These are phyloP conservation scores for Prunella strophiata DNA, from an alignment of 2,797 vertebrate genomes.

Conservation along the genomic window DNA sequence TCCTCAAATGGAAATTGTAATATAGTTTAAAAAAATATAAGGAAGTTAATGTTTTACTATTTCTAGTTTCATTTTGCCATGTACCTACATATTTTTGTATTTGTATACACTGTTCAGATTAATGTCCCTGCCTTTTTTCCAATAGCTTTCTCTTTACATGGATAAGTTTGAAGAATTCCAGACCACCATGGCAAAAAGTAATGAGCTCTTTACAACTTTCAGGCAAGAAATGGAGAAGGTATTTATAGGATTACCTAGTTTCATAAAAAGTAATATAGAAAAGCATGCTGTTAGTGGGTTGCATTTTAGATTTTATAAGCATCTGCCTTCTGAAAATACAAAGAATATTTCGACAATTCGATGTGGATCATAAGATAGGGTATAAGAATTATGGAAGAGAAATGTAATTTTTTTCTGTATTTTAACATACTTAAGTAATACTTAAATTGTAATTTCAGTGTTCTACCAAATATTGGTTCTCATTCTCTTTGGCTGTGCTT, in stretches of 20 bases:
- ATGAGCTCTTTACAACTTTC: slow-evolving; percentile 98
- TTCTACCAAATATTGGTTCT: background rate
- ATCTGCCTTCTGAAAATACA: background rate
- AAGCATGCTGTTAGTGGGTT: background rate
- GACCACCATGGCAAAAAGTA: slow-evolving; percentile 97
- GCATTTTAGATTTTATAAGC: background rate
- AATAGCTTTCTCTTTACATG: slow-evolving; percentile 96
- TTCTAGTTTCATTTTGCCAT: background rate
- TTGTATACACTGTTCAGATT: background rate
- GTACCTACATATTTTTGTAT: background rate
- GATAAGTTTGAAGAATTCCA: slow-evolving; percentile 99
- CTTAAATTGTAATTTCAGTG: background rate
- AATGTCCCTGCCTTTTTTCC: slow-evolving; percentile 20
- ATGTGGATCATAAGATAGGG: background rate
- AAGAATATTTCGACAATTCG: background rate
- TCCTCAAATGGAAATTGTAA: background rate
- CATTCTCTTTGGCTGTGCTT: background rate
- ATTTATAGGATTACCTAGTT: slow-evolving; percentile 15
- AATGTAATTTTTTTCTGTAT: background rate
- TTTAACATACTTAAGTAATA: background rate
- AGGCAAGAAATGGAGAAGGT: slow-evolving; percentile 99
- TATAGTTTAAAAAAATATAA: background rate
- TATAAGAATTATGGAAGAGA: background rate
- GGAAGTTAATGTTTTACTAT: background rate
- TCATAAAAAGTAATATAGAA: background rate